phyloP scores from a whole-genome alignment of 2,113 vertebrate genomes.

The Zosterops borbonicus region DNA sequence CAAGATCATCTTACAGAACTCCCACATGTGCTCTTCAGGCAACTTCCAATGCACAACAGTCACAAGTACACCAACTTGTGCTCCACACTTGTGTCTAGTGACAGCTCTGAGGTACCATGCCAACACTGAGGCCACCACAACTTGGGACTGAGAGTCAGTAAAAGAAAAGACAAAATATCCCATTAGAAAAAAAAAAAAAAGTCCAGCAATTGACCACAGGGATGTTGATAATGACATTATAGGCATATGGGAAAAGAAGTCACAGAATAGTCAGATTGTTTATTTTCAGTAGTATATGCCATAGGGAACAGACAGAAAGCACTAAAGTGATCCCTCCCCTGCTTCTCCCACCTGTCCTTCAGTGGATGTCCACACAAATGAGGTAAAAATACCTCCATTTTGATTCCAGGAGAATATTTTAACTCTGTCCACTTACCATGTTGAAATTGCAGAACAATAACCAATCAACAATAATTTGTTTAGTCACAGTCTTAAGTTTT shows the following conservation, averaged over 20 bases:
- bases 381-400: neutral
- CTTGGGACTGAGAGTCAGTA: neutral
- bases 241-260: neutral
- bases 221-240: neutral
- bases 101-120: neutral
- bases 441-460: neutral
- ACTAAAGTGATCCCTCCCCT: neutral
- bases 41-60: neutral
- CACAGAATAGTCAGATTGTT: neutral
- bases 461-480: neutral
- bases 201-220: neutral
- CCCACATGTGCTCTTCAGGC: neutral
- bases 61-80: neutral
- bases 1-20: neutral
- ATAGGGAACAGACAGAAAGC: neutral
- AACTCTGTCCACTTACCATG: neutral
- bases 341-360: neutral
- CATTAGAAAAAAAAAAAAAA: neutral
- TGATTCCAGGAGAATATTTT: neutral
- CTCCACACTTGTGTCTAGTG: neutral
- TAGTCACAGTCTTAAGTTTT: neutral
- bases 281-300: neutral
- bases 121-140: neutral
- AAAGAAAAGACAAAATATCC: neutral
- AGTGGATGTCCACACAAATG: neutral